phyloP scores from a whole-genome alignment of 2,888 invertebrate species.

The Graphium colonna region DNA sequence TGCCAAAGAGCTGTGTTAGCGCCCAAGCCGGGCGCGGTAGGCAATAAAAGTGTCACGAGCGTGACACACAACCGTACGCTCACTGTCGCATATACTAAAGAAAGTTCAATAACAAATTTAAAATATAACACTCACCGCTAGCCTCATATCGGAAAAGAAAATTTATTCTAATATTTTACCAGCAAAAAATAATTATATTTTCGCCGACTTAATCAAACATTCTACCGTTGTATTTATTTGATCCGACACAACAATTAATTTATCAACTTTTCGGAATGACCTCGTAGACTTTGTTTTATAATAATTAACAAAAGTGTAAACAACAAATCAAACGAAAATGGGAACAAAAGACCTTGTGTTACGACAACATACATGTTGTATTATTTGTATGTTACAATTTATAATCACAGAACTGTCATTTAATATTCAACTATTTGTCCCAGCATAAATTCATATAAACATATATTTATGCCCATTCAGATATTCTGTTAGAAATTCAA shows the following conservation, averaged over 20 bases:
- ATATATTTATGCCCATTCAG: background rate
- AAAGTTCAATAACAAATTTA: slow-evolving; percentile 6
- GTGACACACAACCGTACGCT: slow-evolving; percentile 28
- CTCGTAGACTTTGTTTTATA: slow-evolving; percentile 2
- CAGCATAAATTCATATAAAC: background rate
- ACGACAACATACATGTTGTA: background rate
- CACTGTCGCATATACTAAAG: slow-evolving; percentile 29
- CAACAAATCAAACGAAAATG: slow-evolving; percentile 4
- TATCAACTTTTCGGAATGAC: slow-evolving; percentile 4
- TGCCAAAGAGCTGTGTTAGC: slow-evolving; percentile 52
- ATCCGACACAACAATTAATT: slow-evolving; percentile 8
- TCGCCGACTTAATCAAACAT: slow-evolving; percentile 7
- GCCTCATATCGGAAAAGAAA: background rate
- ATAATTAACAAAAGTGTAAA: slow-evolving; percentile 14
- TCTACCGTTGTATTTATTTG: background rate
- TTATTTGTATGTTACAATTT: background rate
- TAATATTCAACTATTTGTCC: no score
- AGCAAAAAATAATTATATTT: slow-evolving; percentile 7
- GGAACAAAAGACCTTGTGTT: background rate
- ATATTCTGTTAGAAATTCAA: background rate
- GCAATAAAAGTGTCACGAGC: slow-evolving; percentile 52
- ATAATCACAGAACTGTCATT: no score
- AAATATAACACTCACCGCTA: slow-evolving; percentile 6
- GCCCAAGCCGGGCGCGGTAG: slow-evolving; percentile 36
- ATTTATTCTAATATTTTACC: slow-evolving; percentile 1